Percentiles rank a stretch among this genome's conserved stretches.
Evolutionary conservation across 2,888 invertebrate genomes (phyloP).

Genomic region (Hybos culiciformis): DNA sequence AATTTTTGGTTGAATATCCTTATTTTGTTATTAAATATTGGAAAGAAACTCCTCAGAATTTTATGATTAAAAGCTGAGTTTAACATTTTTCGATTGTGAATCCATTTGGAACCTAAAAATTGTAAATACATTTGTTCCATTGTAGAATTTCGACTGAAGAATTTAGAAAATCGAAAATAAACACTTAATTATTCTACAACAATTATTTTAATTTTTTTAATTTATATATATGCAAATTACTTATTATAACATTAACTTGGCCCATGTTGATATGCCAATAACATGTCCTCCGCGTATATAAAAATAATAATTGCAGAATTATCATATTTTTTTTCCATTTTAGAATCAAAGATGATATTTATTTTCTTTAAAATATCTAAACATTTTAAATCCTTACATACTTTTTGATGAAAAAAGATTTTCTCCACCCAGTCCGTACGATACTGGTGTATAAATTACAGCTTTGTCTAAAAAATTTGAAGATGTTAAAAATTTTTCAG

Average conservation of each 20-base stretch:
- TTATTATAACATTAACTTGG: neutral
- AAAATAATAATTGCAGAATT: too few species aligned
- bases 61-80: conserved; percentile 12
- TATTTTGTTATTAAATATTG: conserved; percentile 8
- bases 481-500: conserved; percentile 15
- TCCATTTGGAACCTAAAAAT: conserved; percentile 9
- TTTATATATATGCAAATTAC: neutral
- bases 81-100: conserved; percentile 8
- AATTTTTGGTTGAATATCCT: neutral
- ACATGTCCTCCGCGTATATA: too few species aligned
- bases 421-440: conserved; percentile 7
- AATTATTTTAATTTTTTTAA: neutral
- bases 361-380: neutral
- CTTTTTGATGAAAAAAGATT: conserved; percentile 9
- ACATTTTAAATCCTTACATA: conserved; percentile 2
- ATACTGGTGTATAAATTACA: conserved; percentile 8
- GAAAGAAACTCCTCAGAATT: conserved; percentile 6
- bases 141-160: too few species aligned
- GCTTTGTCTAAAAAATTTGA: conserved; percentile 15
- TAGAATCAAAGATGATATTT: neutral
- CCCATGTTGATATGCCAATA: neutral
- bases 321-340: too few species aligned
- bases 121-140: neutral
- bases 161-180: too few species aligned
- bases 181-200: too few species aligned